Evolutionary conservation across 2,113 vertebrate species (phyloP).

Genomic region (Colaptes auratus): DNA sequence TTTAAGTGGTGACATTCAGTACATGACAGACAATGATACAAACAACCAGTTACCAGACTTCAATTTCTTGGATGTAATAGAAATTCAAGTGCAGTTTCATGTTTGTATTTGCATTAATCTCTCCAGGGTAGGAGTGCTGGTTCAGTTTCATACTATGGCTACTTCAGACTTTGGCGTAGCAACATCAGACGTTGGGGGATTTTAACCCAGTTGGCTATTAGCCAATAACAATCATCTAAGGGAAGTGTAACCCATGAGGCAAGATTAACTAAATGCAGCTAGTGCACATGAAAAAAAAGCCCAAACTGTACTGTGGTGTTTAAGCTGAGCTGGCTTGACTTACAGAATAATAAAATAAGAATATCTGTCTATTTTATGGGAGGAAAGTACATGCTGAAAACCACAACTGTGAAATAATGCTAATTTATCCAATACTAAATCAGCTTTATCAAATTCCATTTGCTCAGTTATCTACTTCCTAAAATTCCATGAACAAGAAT

Average conservation of each 20-base stretch:
- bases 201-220: not conserved
- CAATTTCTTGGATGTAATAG: not conserved
- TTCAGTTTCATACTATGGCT: not conserved
- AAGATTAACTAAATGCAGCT: not conserved
- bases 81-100: not conserved
- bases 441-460: not conserved
- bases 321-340: not conserved
- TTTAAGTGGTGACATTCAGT: accelerated
- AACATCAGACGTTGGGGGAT: not conserved
- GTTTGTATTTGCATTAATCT: not conserved
- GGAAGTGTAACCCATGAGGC: not conserved
- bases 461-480: not conserved
- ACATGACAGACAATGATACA: not conserved
- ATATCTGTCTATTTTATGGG: not conserved
- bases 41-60: not conserved
- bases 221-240: not conserved
- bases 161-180: not conserved
- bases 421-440: not conserved
- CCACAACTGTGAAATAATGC: not conserved
- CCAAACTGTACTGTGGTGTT: not conserved
- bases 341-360: not conserved
- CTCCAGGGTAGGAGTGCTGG: not conserved
- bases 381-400: not conserved
- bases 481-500: not conserved
- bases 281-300: not conserved